Base-by-base conservation (phyloP, 2,888 invertebrate species). In the Cryptus viduatorius region DNA sequence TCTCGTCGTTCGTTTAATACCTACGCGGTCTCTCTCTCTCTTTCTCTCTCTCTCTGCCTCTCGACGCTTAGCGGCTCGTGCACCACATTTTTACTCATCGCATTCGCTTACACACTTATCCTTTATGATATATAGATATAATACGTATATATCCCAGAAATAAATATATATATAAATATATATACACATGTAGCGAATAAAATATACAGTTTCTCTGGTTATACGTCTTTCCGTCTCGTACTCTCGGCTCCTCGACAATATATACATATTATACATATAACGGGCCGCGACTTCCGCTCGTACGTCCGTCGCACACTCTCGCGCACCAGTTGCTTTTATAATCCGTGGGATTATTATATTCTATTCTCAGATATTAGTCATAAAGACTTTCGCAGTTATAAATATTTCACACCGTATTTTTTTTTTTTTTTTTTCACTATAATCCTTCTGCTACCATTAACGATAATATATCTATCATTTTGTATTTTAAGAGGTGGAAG, bases 271-370 rank as follows among this genome's bases (percentile, higher is more conserved):
- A 53, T 24, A 77, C 68, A 56, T 73, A 64, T 84, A 84, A 84
- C 84, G 84, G 84, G 48, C 69, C 78, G 59, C 75, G 53, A 84
- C 84, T 84, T 84, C 84, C 84, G 84, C 50, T 79, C 81, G 82
- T 65, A 79, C 46, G 31, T 79, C 75, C 84, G 82, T 84, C 79
- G 82, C 79, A 82, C 79, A 78, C 84, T 65, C 78, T 64, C 82
- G 64, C 71, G 75, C 79, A 82, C 81, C 75, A 73, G 84, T 75
- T 78, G 78, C 84, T 79, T 79, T 71, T 78, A 69, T 82, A 84
- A 84, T 78, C 73, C 79, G 71, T 79, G 75, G 79, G 78, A 82
- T 84, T 79, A 71, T 73, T 81, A 71, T 71, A 76, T 82, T 77
- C 56, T 65, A 81, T 81, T 81, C 75, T 69, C 69, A 53, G 79